Conservation (phyloP, 2,888 invertebrate genomes). For the Pseudolycoriella hygida region DNA sequence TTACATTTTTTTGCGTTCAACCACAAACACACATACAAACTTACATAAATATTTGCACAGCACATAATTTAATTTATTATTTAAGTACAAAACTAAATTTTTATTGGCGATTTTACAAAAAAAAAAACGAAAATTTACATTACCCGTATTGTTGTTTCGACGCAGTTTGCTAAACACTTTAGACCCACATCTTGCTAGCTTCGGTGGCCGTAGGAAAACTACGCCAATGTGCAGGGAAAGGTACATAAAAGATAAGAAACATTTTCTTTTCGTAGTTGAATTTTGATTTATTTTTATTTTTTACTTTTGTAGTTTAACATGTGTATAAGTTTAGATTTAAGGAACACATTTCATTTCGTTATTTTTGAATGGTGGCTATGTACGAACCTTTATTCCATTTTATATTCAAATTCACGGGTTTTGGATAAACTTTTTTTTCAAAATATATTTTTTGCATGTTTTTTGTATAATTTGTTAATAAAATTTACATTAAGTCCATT, state of each 20-base stretch:
- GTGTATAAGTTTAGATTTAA: background rate
- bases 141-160: no score
- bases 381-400: no score
- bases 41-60: background rate
- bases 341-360: background rate
- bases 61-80: no score
- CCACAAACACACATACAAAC: background rate
- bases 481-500: no score
- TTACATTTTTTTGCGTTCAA: background rate
- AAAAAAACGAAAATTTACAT: no score
- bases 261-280: slow-evolving; percentile 8
- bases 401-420: no score
- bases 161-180: slow-evolving; percentile 13
- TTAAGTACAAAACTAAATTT: no score
- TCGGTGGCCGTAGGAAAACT: slow-evolving; percentile 29
- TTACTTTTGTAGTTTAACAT: background rate
- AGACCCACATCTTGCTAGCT: slow-evolving; percentile 29
- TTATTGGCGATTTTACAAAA: no score
- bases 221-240: slow-evolving; percentile 33
- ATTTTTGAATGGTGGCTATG: background rate
- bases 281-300: slow-evolving; percentile 13
- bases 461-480: no score
- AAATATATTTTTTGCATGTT: no score
- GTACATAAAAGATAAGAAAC: slow-evolving; percentile 18
- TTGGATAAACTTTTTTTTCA: no score